Base-by-base conservation (phyloP, 2,113 vertebrate species). In the Eretmochelys imbricata region DNA sequence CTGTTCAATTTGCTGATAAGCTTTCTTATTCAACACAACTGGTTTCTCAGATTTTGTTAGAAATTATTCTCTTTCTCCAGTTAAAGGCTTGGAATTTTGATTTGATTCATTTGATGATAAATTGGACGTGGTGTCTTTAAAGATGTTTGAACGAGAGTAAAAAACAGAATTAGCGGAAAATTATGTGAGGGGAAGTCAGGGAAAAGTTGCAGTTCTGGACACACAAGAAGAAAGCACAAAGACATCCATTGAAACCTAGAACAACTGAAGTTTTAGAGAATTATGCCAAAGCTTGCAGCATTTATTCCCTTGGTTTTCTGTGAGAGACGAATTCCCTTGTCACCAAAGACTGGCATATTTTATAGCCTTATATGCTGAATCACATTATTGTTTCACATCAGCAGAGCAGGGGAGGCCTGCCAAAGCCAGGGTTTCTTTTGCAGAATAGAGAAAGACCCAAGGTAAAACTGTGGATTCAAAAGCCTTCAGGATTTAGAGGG, bases 401-500 rank as follows among this genome's bases (percentile, higher is more conserved):
- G 80, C 80, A 24, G 50, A 90, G 65, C n/a, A 72, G 65, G 3
- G 65, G 8, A 10, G 1, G 0, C 53, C 49, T 80, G 50, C 62
- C 88, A 72, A 82, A 87, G 1, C 2, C 79, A 75, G 2, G 0
- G 2, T 65, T 82, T 82, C 35, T 48, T 27, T 78, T 14, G 9
- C 59, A 89, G 80, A 50, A 76, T 22, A 80, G 48, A n/a, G 10
- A 16, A 4, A 84, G 14, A 12, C 80, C 69, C 79, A 49, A 31
- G 53, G 3, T 8, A 22, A 1, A 31, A 80, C 69, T 49, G 29
- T 19, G 20, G 55, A 62, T 54, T n/a, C 89, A 57, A 35, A 55
- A 48, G 46, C 38, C 0, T 1, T 27, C 46, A 54, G 55, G 54
- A n/a, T 22, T 29, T 2, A 1, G 0, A 50, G 0, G 1, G 89